Evolutionary conservation across 2,888 invertebrate genomes (phyloP).

Genomic region (Drosophila niveifrons): DNA sequence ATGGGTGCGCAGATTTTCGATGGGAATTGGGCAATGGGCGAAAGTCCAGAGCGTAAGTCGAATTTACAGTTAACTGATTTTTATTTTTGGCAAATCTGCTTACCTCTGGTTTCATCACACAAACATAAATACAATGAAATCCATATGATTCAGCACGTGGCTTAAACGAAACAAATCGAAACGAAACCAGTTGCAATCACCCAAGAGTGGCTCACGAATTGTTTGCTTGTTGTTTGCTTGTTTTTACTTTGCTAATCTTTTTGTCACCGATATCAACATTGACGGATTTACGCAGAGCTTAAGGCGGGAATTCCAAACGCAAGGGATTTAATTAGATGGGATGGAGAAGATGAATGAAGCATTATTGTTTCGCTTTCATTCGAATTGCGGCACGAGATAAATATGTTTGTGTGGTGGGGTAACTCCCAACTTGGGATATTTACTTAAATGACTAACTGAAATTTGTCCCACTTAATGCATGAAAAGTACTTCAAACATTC

Average conservation of each 20-base stretch:
- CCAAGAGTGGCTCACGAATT: slow-evolving; percentile 22
- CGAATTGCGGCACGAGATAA: neutral
- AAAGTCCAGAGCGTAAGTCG: neutral
- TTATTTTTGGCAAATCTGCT: slow-evolving; percentile 6
- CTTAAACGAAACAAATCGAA: slow-evolving; percentile 1
- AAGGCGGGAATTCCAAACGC: neutral
- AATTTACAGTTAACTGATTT: slow-evolving; percentile 15
- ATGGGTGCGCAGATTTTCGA: neutral
- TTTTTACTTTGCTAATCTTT: neutral
- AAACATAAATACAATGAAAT: slow-evolving; percentile 7
- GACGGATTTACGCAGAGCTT: neutral
- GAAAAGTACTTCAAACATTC: slow-evolving; percentile 3
- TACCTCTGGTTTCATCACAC: slow-evolving; percentile 55
- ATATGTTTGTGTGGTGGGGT: neutral
- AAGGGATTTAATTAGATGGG: neutral
- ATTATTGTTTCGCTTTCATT: neutral
- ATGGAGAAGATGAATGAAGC: neutral
- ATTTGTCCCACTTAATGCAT: slow-evolving; percentile 1
- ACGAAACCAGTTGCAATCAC: slow-evolving; percentile 32
- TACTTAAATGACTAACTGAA: neutral
- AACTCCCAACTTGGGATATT: neutral
- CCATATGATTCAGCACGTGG: slow-evolving; percentile 42
- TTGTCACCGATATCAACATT: neutral
- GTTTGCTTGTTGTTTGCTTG: neutral
- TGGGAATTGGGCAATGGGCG: neutral